phyloP scores from a whole-genome alignment of 2,113 vertebrate genomes.

The Spea multiplicata region DNA sequence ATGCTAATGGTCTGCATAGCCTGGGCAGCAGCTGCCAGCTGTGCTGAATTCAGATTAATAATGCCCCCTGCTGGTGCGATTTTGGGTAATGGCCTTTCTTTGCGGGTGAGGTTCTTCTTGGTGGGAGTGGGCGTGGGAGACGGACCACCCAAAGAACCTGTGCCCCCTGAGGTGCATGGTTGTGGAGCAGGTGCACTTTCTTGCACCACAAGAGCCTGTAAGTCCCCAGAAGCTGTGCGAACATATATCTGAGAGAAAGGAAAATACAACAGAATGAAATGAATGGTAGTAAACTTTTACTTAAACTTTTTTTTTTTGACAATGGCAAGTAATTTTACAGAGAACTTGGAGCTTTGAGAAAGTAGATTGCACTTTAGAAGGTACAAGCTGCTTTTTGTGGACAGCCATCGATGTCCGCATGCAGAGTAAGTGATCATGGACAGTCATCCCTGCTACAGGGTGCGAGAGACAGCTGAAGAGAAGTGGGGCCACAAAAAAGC shows the following conservation, averaged over 20 bases:
- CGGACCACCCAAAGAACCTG: neutral
- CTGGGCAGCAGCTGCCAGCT: conserved; percentile 80
- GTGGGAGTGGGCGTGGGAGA: conserved; percentile 30
- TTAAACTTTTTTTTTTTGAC: too few species aligned
- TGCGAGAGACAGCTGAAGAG: too few species aligned
- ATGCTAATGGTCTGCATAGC: conserved; percentile 96
- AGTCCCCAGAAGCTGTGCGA: conserved; percentile 82
- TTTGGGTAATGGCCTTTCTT: conserved; percentile 88
- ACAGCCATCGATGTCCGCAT: too few species aligned
- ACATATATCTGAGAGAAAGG: conserved; percentile 75
- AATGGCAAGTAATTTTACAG: too few species aligned
- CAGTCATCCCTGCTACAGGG: too few species aligned
- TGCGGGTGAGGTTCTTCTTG: conserved; percentile 59
- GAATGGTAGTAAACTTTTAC: neutral
- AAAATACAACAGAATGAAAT: neutral
- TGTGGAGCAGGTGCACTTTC: conserved; percentile 64
- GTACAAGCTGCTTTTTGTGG: too few species aligned
- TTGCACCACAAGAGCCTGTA: conserved; percentile 85
- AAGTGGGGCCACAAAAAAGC: too few species aligned
- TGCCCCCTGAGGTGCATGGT: conserved; percentile 39
- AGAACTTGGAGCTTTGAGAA: too few species aligned
- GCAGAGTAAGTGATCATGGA: too few species aligned
- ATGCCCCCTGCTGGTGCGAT: conserved; percentile 90
- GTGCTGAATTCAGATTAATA: conserved; percentile 80
- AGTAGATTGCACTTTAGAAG: too few species aligned